A percentile compares a stretch with the other conserved stretches of the same genome.
phyloP scores from a whole-genome alignment of 2,797 vertebrate genomes.

The Notamacropus eugenii region DNA sequence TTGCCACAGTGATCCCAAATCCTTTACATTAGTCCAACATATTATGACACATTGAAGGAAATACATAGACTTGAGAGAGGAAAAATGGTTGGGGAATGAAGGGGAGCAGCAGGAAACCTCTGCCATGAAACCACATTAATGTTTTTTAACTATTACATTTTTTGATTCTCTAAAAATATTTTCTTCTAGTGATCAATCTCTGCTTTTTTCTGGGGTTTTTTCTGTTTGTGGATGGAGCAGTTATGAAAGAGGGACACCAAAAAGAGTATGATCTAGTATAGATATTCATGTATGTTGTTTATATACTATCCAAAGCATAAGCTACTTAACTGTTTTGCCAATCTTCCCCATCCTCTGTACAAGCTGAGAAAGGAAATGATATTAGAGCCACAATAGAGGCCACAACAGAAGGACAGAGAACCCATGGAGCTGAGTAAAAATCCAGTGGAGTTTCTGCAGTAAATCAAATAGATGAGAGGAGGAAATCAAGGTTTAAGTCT shows the following conservation, averaged over 20 bases:
- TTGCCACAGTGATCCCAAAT: background rate
- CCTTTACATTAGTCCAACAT: background rate
- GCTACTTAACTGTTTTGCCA: background rate
- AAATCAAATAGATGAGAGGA: background rate
- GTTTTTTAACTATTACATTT: background rate
- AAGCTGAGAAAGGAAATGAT: background rate
- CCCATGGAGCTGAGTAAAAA: background rate
- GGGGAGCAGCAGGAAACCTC: background rate
- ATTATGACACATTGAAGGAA: background rate
- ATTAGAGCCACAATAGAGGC: background rate
- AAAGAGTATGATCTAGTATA: background rate
- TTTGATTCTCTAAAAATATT: background rate
- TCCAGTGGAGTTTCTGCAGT: background rate
- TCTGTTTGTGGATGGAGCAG: background rate
- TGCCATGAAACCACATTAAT: background rate
- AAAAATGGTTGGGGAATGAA: background rate
- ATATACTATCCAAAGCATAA: background rate
- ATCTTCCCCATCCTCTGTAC: background rate
- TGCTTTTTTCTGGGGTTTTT: background rate
- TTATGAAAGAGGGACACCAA: background rate
- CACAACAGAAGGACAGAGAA: background rate
- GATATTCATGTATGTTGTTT: background rate
- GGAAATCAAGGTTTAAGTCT: background rate
- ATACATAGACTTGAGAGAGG: background rate
- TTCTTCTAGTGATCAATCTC: background rate